A percentile compares a stretch with the other conserved stretches of the same genome.
These are phyloP conservation scores for Phoxinus dragarum DNA, from an alignment of 2,797 vertebrate genomes.

Conservation along the genomic window DNA sequence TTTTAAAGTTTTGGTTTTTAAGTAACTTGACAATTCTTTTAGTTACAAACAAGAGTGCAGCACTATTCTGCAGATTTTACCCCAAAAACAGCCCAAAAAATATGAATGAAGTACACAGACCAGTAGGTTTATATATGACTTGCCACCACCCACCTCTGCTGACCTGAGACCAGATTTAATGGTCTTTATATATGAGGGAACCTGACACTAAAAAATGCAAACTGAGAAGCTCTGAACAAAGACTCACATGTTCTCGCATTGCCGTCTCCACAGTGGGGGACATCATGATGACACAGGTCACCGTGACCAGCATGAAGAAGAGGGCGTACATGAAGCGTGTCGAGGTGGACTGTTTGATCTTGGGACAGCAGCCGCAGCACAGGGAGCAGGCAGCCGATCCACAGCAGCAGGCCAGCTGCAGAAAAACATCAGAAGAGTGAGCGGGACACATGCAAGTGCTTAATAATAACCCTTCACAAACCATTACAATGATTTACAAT, in stretches of 20 bases:
- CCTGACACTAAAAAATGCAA: background rate
- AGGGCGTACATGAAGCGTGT: conserved; percentile 95
- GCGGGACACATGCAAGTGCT: background rate
- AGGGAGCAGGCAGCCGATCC: conserved; percentile 89
- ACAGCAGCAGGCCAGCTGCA: conserved; percentile 95
- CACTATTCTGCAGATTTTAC: background rate
- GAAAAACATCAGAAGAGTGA: background rate
- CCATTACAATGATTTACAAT: background rate
- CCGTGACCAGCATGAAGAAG: conserved; percentile 90
- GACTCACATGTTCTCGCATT: conserved; percentile 81
- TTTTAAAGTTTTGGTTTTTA: background rate
- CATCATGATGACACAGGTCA: conserved; percentile 95
- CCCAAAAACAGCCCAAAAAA: background rate
- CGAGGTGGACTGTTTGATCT: conserved; percentile 94
- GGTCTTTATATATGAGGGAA: conserved; percentile 16
- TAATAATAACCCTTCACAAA: background rate
- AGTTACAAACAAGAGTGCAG: background rate
- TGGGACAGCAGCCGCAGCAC: conserved; percentile 94
- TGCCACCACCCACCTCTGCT: background rate
- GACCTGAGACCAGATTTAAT: conserved; percentile 23
- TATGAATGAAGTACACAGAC: background rate
- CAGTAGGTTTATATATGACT: background rate
- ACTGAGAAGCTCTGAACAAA: background rate
- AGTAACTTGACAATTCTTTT: background rate
- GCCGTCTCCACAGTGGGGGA: conserved; percentile 84